phyloP scores from a whole-genome alignment of 2,888 invertebrate genomes.

The Allacma fusca region DNA sequence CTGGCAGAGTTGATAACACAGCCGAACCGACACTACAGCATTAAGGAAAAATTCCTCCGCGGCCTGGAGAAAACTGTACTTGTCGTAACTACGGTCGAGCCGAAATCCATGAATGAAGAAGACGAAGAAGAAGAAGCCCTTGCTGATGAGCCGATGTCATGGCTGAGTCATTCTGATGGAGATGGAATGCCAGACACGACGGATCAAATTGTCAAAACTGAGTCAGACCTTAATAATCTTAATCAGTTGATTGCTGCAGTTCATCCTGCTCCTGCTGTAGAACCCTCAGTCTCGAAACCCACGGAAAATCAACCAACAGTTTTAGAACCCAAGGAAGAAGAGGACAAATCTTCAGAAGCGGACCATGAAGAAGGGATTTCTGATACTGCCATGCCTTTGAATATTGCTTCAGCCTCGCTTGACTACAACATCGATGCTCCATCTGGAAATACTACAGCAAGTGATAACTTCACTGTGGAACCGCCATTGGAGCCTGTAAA shows the following conservation, averaged over 20 bases:
- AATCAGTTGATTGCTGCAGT: slow-evolving; percentile 4
- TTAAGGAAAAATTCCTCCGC: slow-evolving; percentile 95
- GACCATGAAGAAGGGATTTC: neutral
- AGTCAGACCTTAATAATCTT: neutral
- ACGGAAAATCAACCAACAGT: too few relatives aligned
- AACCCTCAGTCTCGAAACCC: neutral
- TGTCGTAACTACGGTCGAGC: slow-evolving; percentile 74
- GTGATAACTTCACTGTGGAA: neutral
- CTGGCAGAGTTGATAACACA: slow-evolving; percentile 91
- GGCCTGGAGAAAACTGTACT: slow-evolving; percentile 95
- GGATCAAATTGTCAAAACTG: neutral
- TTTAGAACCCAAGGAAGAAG: too few relatives aligned
- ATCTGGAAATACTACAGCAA: neutral
- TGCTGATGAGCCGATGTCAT: neutral
- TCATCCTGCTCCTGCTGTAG: slow-evolving; percentile 7
- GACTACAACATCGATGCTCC: neutral
- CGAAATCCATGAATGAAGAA: slow-evolving; percentile 54
- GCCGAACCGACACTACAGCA: slow-evolving; percentile 92
- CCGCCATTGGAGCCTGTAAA: neutral
- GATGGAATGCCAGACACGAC: too few relatives aligned
- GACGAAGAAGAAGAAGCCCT: slow-evolving; percentile 18
- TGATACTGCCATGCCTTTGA: slow-evolving; percentile 24
- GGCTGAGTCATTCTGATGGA: too few relatives aligned
- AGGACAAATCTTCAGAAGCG: neutral
- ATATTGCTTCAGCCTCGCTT: neutral